phyloP scores from a whole-genome alignment of 2,888 invertebrate genomes.

The Lasius fuliginosus region DNA sequence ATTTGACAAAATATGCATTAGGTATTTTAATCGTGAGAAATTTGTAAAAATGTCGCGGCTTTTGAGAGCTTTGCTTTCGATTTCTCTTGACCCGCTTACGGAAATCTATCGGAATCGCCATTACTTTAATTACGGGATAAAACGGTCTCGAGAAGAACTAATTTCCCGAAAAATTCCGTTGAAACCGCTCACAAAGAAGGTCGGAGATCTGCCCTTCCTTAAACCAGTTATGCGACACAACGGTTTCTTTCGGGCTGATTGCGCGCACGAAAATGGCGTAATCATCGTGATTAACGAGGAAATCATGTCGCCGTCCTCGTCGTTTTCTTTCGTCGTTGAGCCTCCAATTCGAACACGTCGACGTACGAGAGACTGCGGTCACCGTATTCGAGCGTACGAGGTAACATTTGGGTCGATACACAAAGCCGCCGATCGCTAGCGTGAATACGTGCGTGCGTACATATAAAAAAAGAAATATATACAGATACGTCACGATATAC shows the following conservation, averaged over 20 bases:
- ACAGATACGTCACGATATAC: background rate
- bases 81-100: background rate
- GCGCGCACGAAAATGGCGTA: constrained; percentile 71
- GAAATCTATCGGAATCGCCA: background rate
- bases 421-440: background rate
- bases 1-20: background rate
- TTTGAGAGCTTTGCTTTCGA: background rate
- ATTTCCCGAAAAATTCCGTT: constrained; percentile 34
- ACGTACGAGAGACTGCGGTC: constrained; percentile 49
- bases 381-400: constrained; percentile 12
- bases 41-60: background rate
- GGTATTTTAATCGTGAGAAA: background rate
- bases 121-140: background rate
- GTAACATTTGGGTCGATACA: constrained; percentile 35
- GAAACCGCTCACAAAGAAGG: constrained; percentile 48
- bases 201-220: constrained; percentile 53
- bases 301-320: constrained; percentile 67
- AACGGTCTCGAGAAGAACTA: constrained; percentile 18
- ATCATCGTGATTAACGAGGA: constrained; percentile 79
- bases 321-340: constrained; percentile 46
- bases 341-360: constrained; percentile 53
- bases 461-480: background rate
- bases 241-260: constrained; percentile 66
- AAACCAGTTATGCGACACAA: constrained; percentile 65
- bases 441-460: background rate